Evolutionary conservation across 2,113 vertebrate genomes (phyloP).

Genomic region (Rutilus rutilus): DNA sequence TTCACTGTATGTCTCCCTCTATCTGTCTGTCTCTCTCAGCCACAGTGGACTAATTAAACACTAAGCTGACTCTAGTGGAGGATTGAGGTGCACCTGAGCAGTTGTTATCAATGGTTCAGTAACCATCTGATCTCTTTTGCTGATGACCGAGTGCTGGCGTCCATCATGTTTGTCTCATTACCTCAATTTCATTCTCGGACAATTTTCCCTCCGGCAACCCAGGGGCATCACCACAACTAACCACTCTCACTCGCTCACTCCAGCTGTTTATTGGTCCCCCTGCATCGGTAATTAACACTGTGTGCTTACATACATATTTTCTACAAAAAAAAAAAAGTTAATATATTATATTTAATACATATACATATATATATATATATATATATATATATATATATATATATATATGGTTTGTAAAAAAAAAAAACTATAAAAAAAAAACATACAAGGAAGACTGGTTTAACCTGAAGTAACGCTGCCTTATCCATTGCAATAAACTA

Average conservation of each 20-base stretch:
- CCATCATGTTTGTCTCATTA: conserved; percentile 76
- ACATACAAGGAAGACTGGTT: conserved; percentile 12
- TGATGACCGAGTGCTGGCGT: conserved; percentile 27
- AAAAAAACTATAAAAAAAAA: too few relatives aligned
- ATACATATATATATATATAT: too few relatives aligned
- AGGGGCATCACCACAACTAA: conserved; percentile 72
- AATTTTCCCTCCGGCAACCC: conserved; percentile 78
- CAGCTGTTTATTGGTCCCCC: conserved; percentile 76
- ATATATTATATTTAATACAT: too few relatives aligned
- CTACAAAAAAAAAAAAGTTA: neutral
- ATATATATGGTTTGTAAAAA: too few relatives aligned
- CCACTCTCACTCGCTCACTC: conserved; percentile 73
- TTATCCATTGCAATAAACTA: conserved; percentile 65
- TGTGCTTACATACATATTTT: conserved; percentile 37
- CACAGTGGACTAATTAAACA: conserved; percentile 47
- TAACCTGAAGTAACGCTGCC: conserved; percentile 24
- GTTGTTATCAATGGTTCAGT: conserved; percentile 35
- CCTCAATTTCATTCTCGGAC: conserved; percentile 80
- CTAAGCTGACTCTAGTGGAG: conserved; percentile 64
- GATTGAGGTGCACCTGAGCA: conserved; percentile 55
- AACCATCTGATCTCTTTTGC: conserved; percentile 41
- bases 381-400: too few relatives aligned
- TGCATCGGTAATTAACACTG: conserved; percentile 77
- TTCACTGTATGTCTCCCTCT: neutral
- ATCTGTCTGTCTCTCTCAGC: neutral